A percentile compares a stretch with the other conserved stretches of the same genome.
phyloP scores from a whole-genome alignment of 2,797 vertebrate genomes.

The Lagodon rhomboides region DNA sequence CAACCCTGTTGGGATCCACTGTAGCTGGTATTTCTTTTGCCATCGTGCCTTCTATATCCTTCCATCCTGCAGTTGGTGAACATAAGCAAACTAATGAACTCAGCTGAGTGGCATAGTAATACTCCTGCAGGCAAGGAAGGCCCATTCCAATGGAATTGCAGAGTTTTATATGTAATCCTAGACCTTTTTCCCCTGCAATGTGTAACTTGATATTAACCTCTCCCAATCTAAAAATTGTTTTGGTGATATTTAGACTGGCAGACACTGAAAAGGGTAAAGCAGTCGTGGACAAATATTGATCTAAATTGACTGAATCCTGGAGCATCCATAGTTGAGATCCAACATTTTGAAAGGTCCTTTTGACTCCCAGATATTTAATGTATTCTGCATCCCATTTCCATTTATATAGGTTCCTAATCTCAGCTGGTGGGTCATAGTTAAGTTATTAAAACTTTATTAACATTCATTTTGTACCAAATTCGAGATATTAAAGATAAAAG shows the following conservation, averaged over 20 bases:
- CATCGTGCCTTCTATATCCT: slow-evolving; percentile 11
- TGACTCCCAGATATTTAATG: no score
- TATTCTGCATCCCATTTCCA: no score
- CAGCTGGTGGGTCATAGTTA: no score
- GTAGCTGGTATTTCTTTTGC: slow-evolving; percentile 6
- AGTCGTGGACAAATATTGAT: background rate
- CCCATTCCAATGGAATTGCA: slow-evolving; percentile 14
- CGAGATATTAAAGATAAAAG: no score
- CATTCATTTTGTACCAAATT: no score
- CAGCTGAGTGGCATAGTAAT: background rate
- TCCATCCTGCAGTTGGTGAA: slow-evolving; percentile 24
- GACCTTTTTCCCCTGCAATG: slow-evolving; percentile 11
- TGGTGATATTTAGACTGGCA: background rate
- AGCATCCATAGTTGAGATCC: no score
- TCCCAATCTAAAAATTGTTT: background rate
- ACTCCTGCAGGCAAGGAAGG: slow-evolving; percentile 2
- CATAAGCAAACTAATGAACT: slow-evolving; percentile 3
- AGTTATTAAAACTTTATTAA: no score
- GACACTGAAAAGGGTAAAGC: background rate
- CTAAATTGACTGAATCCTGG: background rate
- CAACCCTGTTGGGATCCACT: no score
- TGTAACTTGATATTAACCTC: background rate
- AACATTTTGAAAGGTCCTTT: background rate
- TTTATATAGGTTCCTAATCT: no score
- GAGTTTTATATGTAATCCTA: slow-evolving; percentile 1